Base-by-base conservation (phyloP, 2,797 vertebrate genomes). In the Myoxocephalus aenaeus region DNA sequence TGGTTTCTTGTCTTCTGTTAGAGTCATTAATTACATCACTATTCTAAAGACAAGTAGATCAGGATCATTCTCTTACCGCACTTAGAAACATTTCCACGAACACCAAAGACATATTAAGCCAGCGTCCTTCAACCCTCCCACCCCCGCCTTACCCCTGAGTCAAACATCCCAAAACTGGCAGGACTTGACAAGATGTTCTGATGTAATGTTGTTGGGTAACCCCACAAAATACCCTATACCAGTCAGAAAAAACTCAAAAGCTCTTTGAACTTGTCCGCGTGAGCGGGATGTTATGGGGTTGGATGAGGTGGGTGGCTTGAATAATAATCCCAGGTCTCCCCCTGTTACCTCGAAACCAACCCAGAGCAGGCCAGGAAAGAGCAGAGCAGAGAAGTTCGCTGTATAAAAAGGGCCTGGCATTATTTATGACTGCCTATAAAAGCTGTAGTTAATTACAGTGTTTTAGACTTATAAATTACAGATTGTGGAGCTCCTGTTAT, bases 381-480 rank as follows among this genome's bases (percentile, higher is more conserved):
- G 67, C 48, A 70, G 71, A 72, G 80, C 36, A 67, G 57, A 75
- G 81, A 75, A 89, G 84, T 86, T 61, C 56, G 83, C 79, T 88
- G 83, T 85, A 85, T 76, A 86, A 86, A 90, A 89, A 91, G 82
- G 85, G 88, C 78, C 86, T 85, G 89, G 89, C 84, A 93, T 95
- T 96, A 96, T 95, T 95, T 94, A 95, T 93, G 94, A 95, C 90
- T 90, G 88, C 87, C 93, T 92, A 92, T 94, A 95, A 96, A 94
- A 94, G 87, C 91, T 90, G 89, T 80, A 90, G 90, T 93, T 95
- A 96, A 96, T 96, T 94, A 95, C 92, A 95, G 93, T 93, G 91
- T 94, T 92, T 94, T 87, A 80, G 92, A 92, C 89, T 94, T 94
- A 95, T 95, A 96, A 95, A 96, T 95, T 95, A 95, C 94, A 95